These are phyloP conservation scores for Drosophila parthenogenetica DNA, from an alignment of 2,888 invertebrate species.

Conservation along the genomic window DNA sequence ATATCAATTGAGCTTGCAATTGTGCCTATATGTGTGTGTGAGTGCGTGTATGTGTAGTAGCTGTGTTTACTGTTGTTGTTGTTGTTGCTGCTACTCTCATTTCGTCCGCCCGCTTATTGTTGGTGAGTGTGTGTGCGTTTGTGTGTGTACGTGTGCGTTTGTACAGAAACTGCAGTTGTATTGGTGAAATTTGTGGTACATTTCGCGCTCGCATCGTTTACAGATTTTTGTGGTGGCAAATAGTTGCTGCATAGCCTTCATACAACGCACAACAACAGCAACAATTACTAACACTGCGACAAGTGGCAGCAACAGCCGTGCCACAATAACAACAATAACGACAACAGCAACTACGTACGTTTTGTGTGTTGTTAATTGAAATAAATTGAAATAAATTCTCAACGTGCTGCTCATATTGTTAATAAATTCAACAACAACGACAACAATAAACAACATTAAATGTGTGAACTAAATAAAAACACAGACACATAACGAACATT, in stretches of 20 bases:
- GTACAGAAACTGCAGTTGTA: conserved; percentile 43
- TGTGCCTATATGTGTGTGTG: conserved; percentile 22
- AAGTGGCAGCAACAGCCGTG: conserved; percentile 55
- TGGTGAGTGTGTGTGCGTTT: conserved; percentile 30
- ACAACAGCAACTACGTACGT: conserved; percentile 27
- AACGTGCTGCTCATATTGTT: conserved; percentile 81
- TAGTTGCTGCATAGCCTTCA: conserved; percentile 83
- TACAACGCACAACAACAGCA: conserved; percentile 75
- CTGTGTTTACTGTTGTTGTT: conserved; percentile 21
- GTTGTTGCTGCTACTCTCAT: conserved; percentile 54
- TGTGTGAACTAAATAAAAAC: conserved; percentile 36
- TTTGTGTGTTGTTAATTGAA: conserved; percentile 82
- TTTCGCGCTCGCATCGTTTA: conserved; percentile 71
- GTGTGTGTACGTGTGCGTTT: conserved; percentile 18
- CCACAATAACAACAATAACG: conserved; percentile 32
- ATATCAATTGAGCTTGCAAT: conserved; percentile 64
- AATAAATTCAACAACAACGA: conserved; percentile 70
- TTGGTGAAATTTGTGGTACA: conserved; percentile 65
- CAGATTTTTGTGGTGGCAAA: conserved; percentile 78
- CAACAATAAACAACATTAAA: conserved; percentile 43
- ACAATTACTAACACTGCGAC: conserved; percentile 64
- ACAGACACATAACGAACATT: background rate
- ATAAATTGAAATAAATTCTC: conserved; percentile 84
- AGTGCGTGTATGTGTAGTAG: conserved; percentile 24
- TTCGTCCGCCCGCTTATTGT: conserved; percentile 64